Evolutionary conservation across 2,888 invertebrate genomes (phyloP), one percentile per base, ranked within the genome.

Genomic region (Tuta absoluta): DNA sequence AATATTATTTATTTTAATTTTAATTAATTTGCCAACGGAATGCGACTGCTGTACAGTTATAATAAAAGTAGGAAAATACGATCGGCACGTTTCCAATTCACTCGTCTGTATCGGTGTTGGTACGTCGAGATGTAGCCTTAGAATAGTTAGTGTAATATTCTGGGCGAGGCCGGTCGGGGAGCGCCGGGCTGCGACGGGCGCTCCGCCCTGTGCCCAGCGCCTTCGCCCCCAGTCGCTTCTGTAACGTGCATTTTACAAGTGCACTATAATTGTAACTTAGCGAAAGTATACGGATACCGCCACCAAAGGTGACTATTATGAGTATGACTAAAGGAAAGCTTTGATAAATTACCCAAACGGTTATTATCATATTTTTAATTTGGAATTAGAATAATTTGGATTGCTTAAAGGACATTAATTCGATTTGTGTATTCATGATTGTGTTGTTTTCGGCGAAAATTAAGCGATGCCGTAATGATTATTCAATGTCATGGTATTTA

Each of bases 11-110:
- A 87, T 88, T 86, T 79, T 87, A 83, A 85, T 86, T 81, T 87
- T 84, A 87, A 85, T 86, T 56, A 76, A 80, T 87, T 89, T 88
- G 87, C 91, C 91, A 89, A 88, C 89, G 91, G 91, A 89, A 91
- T 90, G 91, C 69, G 91, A 87, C 87, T 89, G 81, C 78, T 91
- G 91, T 91, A 91, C 88, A 91, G 91, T 84, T 83, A 80, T 85
- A 83, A 80, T 85, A 83, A 85, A 78, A 75, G 78, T 90, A 90
- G 87, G 78, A 78, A 84, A 86, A 80, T 82, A 81, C 78, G 72
- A 79, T 76, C 73, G 76, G 79, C 78, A 72, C 73, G 79, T 80
- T 83, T 82, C 78, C 75, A 76, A 56, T 23, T 45, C 38, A 48
- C 48, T 63, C 45, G 63, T 71, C 67, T 68, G 69, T 63, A 66